Percentiles rank a stretch among this genome's conserved stretches.
Evolutionary conservation across 2,888 invertebrate genomes (phyloP).

Genomic region (Thysanoteuthis rhombus): DNA sequence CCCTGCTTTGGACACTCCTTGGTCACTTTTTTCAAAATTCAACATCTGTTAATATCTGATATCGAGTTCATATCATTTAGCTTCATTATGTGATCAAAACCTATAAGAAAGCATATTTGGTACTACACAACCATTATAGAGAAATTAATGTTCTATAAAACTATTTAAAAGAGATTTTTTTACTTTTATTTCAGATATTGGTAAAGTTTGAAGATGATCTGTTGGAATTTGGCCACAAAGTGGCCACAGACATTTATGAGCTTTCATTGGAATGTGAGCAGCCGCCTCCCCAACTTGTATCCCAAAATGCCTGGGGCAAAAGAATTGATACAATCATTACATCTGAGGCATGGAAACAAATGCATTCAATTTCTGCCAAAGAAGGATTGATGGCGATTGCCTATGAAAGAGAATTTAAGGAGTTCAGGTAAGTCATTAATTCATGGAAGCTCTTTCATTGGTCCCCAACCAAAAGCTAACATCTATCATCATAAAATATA

Average conservation of each 20-base stretch:
- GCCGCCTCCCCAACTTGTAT: conserved; percentile 69
- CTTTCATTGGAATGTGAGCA: conserved; percentile 70
- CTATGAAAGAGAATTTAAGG: conserved; percentile 68
- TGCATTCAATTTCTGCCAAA: conserved; percentile 71
- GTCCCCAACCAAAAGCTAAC: too few species aligned
- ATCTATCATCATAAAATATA: too few species aligned
- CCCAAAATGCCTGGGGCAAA: conserved; percentile 72
- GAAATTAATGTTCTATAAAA: too few species aligned
- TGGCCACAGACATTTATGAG: conserved; percentile 69
- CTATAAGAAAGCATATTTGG: too few species aligned
- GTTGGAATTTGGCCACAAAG: conserved; percentile 70
- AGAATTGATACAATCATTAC: conserved; percentile 70
- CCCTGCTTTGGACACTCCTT: too few species aligned
- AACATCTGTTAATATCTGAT: too few species aligned
- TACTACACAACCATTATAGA: too few species aligned
- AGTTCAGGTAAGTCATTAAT: conserved; percentile 60
- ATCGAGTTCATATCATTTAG: too few species aligned
- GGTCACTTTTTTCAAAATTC: too few species aligned
- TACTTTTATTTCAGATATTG: conserved; percentile 50
- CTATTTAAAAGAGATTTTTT: background rate
- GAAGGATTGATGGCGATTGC: conserved; percentile 72
- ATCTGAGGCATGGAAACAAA: conserved; percentile 70
- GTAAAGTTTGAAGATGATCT: conserved; percentile 67
- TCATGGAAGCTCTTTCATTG: too few species aligned
- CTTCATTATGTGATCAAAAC: too few species aligned